Base-by-base conservation (phyloP, 2,113 vertebrate species). In the Gorsachius goisagi region DNA sequence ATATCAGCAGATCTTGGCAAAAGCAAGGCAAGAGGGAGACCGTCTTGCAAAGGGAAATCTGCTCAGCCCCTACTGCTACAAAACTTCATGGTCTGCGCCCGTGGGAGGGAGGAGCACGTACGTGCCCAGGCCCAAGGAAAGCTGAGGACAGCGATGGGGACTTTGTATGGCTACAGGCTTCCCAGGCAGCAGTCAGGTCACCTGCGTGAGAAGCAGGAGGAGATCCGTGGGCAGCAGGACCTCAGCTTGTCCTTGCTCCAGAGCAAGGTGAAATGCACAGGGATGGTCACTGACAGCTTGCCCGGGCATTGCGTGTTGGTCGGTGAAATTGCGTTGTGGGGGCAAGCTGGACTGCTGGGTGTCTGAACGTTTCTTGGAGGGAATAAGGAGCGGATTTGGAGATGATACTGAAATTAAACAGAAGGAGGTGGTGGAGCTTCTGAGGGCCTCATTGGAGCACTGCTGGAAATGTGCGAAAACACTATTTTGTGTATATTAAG, bases 41-140 rank as follows among this genome's bases (percentile, higher is more conserved):
- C 47, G 18, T 44, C 59, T 19, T n/a, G 59, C 24, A 39, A 32
- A 68, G 28, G 44, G 22, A 55, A 58, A 85, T 56, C 23, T 27
- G 24, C 28, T 82, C 62, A 49, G 17, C 37, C 17, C 21, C 16
- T 2, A 5, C 13, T 76, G 45, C 24, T 45, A 2, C 28, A 49
- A 18, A 92, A 59, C n/a, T 17, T 62, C 56, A 1, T 1, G 14
- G 8, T 15, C 58, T 2, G 0, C 33, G n/a, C 12, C 49, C 9
- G 0, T 2, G 18, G 47, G 37, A 58, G 24, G 15, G 32, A 78
- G 39, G 18, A 44, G 32, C 9, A 7, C 0, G 7, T 16, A 58
- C 14, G 1, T 18, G 18, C 9, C 12, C 49, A 26, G 15, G 12
- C 28, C 21, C 17, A 24, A 15, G 68, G 58, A 13, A 39, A 89